Conservation (phyloP, 1,140 invertebrate species). For the Papilio aristodemus region DNA sequence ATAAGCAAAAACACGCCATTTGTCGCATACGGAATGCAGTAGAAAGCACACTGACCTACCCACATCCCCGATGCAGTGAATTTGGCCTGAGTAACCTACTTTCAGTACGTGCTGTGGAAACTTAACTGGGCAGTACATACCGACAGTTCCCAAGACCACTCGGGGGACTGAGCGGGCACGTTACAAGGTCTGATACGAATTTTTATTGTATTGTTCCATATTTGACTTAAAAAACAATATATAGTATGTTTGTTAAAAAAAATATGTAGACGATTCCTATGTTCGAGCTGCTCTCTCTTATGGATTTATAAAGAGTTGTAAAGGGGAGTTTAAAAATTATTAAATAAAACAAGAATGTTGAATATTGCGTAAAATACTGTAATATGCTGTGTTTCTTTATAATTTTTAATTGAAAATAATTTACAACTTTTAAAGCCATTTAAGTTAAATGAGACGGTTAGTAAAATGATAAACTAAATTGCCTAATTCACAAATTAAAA, state of each 20-base stretch:
- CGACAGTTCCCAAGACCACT: not conserved
- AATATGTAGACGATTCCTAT: not conserved
- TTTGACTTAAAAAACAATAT: not conserved
- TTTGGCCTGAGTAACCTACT: conserved; percentile 10
- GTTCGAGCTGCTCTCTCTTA: too few species aligned
- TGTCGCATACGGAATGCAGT: conserved; percentile 1
- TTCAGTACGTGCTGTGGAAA: not conserved
- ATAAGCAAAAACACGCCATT: not conserved
- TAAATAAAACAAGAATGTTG: too few species aligned
- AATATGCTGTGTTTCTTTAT: too few species aligned
- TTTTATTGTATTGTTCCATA: not conserved
- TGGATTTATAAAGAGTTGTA: too few species aligned
- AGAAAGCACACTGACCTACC: not conserved
- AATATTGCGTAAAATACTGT: too few species aligned
- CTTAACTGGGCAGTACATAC: not conserved
- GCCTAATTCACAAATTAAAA: too few species aligned
- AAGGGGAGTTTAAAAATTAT: too few species aligned
- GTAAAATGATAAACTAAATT: too few species aligned
- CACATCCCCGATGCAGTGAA: conserved; percentile 19
- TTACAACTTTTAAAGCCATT: too few species aligned
- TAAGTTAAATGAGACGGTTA: too few species aligned
- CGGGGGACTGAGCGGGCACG: not conserved
- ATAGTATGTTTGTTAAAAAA: not conserved
- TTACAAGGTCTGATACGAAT: conserved; percentile 1
- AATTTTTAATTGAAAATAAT: too few species aligned